Percentiles rank a stretch among this genome's conserved stretches.
These are phyloP conservation scores for Silurus lanzhouensis DNA, from an alignment of 2,797 vertebrate species.

Conservation along the genomic window DNA sequence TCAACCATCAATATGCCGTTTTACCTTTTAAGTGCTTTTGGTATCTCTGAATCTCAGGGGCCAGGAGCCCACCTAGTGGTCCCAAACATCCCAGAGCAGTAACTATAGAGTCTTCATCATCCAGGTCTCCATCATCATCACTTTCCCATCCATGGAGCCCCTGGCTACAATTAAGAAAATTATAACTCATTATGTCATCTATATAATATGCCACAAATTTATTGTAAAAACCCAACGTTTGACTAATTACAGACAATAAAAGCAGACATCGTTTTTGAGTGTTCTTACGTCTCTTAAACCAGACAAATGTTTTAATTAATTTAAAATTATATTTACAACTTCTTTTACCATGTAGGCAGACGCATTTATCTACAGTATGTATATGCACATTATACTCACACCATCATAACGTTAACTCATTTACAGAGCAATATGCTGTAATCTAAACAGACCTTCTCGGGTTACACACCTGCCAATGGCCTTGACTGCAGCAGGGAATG, in stretches of 20 bases:
- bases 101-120: slow-evolving; percentile 88
- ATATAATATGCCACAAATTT: neutral
- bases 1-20: slow-evolving; percentile 12
- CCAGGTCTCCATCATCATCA: slow-evolving; percentile 90
- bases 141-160: slow-evolving; percentile 84
- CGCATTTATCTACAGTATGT: neutral
- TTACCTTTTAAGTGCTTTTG: slow-evolving; percentile 93
- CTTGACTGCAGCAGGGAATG: slow-evolving; percentile 90
- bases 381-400: neutral
- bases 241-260: neutral
- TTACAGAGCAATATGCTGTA: slow-evolving; percentile 1
- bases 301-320: neutral
- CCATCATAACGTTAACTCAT: neutral
- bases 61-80: slow-evolving; percentile 90
- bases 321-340: neutral
- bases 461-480: slow-evolving; percentile 71
- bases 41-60: slow-evolving; percentile 91
- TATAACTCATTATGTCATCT: neutral
- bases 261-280: neutral
- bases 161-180: slow-evolving; percentile 37
- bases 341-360: neutral
- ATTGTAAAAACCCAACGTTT: neutral
- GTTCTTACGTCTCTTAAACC: no score
- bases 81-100: slow-evolving; percentile 91
- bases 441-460: neutral